Percentiles rank a stretch among this genome's conserved stretches.
These are phyloP conservation scores for Leuciscus waleckii DNA, from an alignment of 2,797 vertebrate species.

Conservation along the genomic window DNA sequence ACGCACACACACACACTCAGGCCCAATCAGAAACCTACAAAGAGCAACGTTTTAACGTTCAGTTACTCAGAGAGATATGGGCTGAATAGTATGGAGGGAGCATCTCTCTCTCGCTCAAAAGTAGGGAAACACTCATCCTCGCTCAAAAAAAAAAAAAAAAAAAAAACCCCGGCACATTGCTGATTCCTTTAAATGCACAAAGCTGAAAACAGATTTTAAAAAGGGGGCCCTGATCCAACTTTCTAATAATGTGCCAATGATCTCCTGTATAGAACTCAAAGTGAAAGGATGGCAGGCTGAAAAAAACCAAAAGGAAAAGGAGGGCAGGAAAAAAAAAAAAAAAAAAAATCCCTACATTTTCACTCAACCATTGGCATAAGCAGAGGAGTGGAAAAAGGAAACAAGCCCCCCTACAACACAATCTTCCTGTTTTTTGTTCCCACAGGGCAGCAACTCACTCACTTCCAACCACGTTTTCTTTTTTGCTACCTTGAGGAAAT, in stretches of 20 bases:
- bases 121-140: too few relatives aligned
- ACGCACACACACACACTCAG: constrained; percentile 10
- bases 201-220: constrained; percentile 1
- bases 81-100: not conserved
- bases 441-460: constrained; percentile 5
- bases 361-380: not conserved
- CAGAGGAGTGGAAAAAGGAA: not conserved
- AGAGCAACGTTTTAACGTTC: constrained; percentile 43
- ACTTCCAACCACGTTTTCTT: constrained; percentile 61
- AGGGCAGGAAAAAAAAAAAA: too few relatives aligned
- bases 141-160: not conserved
- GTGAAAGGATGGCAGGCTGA: not conserved
- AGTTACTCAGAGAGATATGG: constrained; percentile 23
- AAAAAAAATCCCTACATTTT: not conserved
- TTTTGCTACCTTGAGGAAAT: constrained; percentile 48
- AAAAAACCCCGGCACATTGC: not conserved
- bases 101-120: not conserved
- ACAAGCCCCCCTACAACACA: constrained; percentile 6
- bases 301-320: not conserved
- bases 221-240: not conserved
- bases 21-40: constrained; percentile 21
- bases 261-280: constrained; percentile 25
- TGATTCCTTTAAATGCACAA: constrained; percentile 31
- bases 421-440: constrained; percentile 9
- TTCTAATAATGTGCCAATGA: not conserved